Base-by-base conservation (phyloP, 2,797 vertebrate genomes). In the Silurus lanzhouensis region DNA sequence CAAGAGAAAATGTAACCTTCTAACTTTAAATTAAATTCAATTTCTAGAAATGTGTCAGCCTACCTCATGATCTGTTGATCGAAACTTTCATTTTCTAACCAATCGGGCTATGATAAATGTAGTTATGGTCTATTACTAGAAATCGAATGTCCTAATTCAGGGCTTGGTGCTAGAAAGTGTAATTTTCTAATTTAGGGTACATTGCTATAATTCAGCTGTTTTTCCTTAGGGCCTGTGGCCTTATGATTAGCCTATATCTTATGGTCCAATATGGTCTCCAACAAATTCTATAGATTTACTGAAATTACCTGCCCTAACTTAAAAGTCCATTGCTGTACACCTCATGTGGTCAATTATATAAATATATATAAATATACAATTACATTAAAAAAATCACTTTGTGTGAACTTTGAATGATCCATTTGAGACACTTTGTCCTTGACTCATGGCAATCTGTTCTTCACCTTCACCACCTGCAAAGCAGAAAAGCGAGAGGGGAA, bases 151-250 rank as follows among this genome's bases (percentile, higher is more conserved):
- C 9, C 22, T 2, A 52, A 25, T n/a, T 2, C 13, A 72, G 5
- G 20, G 20, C 9, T 0, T 2, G 38, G 0, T 70, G 6, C 15
- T 44, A 20, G 27, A 61, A 68, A 38, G 4, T 64, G 12, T 64
- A 64, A 0, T 25, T 10, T 64, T 3, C 1, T 25, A 64, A 64
- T n/a, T 25, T 25, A 25, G 4, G n/a, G 58, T 8, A 22, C 19
- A 4, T 58, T 58, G 14, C 17, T 60, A 19, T 60, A 1, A 60
- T 60, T 60, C 58, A 19, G 58, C 92, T 92, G 92, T 90, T 92
- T 91, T 92, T 87, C 88, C 90, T 48, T 46, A 8, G 68, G 6
- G 70, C 5, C 44, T 17, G 72, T 75, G 22, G 22, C 17, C 7
- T 27, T 14, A 57, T 57, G 2, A 38, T 70, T 70, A 27, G 25